phyloP scores from a whole-genome alignment of 2,113 vertebrate species.

The Centropus bengalensis region DNA sequence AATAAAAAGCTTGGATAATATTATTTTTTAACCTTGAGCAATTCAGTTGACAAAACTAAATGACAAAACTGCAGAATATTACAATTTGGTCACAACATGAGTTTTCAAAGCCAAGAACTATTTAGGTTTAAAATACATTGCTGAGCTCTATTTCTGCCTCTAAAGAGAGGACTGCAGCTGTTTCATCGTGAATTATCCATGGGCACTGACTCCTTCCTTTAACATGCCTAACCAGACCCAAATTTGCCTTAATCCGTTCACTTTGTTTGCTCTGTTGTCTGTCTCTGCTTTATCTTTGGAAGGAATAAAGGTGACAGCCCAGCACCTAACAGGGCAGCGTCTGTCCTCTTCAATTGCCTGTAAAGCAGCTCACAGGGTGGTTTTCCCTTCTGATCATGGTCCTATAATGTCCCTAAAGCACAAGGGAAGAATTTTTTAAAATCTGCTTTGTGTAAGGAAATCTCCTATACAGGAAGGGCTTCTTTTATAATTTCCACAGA shows the following conservation, averaged over 20 bases:
- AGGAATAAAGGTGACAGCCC: conserved; percentile 56
- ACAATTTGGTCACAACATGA: background rate
- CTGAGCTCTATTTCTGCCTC: conserved; percentile 8
- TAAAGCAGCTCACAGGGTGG: background rate
- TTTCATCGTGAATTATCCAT: conserved; percentile 32
- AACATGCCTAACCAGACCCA: conserved; percentile 52
- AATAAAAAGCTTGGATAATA: background rate
- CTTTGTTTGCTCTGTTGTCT: conserved; percentile 61
- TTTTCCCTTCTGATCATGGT: background rate
- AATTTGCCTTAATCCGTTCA: conserved; percentile 56
- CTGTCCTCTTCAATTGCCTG: background rate
- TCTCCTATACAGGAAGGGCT: background rate
- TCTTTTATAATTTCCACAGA: background rate
- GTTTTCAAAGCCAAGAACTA: conserved; percentile 5
- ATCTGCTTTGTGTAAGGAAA: background rate
- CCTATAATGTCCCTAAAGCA: background rate
- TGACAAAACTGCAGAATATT: background rate
- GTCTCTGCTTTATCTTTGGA: conserved; percentile 54
- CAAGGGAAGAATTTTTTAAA: background rate
- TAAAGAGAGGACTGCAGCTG: conserved; percentile 55
- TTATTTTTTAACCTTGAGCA: background rate
- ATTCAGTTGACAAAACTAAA: background rate
- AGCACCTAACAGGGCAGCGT: background rate
- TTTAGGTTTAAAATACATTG: conserved; percentile 18
- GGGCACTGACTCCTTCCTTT: conserved; percentile 41